Conservation (phyloP, 2,113 vertebrate genomes). For the Xiphophorus maculatus region DNA sequence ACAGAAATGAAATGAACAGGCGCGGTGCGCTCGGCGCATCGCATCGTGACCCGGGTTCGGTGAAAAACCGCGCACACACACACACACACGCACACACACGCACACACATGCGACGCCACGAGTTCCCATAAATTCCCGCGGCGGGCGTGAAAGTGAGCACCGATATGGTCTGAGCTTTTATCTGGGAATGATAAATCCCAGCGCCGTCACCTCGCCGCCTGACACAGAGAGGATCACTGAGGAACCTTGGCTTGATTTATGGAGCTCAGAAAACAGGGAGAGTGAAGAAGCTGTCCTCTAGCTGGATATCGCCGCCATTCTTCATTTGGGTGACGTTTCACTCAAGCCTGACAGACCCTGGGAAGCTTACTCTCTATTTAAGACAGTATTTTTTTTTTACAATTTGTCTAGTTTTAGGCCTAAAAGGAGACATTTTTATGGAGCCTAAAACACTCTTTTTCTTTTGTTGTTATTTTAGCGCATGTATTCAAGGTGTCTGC, state of each 20-base stretch:
- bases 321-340: conserved; percentile 76
- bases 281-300: conserved; percentile 79
- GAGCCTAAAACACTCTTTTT: too few species aligned
- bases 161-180: conserved; percentile 69
- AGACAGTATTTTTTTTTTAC: not conserved
- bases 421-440: not conserved
- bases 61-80: conserved; percentile 22
- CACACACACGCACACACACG: too few species aligned
- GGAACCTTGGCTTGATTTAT: conserved; percentile 82
- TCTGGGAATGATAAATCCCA: conserved; percentile 79
- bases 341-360: conserved; percentile 54
- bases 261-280: conserved; percentile 59
- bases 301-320: conserved; percentile 71
- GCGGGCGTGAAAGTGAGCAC: conserved; percentile 58
- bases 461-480: too few species aligned
- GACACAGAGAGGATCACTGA: conserved; percentile 58
- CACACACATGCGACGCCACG: not conserved
- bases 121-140: conserved; percentile 66
- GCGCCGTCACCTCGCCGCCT: conserved; percentile 15
- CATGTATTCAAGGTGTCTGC: not conserved
- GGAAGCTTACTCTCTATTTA: conserved; percentile 37
- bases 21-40: conserved; percentile 15
- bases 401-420: not conserved
- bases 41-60: conserved; percentile 43
- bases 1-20: conserved; percentile 43